phyloP scores from a whole-genome alignment of 1,140 invertebrate genomes.

The Ostrea edulis region DNA sequence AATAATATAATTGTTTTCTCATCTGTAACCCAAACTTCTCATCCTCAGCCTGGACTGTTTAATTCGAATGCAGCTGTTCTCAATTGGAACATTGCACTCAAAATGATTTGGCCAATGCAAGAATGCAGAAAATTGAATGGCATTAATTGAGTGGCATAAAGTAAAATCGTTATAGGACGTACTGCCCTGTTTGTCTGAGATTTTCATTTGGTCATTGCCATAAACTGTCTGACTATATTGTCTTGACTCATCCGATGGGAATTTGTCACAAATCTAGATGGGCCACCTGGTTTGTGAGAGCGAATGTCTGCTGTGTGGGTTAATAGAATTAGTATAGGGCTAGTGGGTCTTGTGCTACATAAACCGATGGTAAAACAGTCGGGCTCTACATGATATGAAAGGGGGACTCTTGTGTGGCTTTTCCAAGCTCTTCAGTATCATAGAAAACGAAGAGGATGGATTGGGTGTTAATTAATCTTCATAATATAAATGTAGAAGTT shows the following conservation, averaged over 20 bases:
- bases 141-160: neutral
- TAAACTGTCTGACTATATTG: neutral
- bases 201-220: too few relatives aligned
- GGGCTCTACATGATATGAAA: too few relatives aligned
- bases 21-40: too few relatives aligned
- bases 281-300: neutral
- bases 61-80: too few relatives aligned
- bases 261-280: conserved; percentile 2
- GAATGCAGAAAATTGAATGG: neutral
- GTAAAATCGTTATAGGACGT: neutral
- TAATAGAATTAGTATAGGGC: neutral
- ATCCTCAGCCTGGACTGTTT: too few relatives aligned
- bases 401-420: too few relatives aligned
- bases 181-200: too few relatives aligned
- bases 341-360: neutral
- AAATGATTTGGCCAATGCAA: neutral
- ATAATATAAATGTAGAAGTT: too few relatives aligned
- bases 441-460: too few relatives aligned
- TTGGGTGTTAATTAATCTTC: too few relatives aligned
- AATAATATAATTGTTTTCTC: too few relatives aligned
- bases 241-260: conserved; percentile 1
- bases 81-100: neutral
- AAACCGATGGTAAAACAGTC: neutral
- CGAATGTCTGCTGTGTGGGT: neutral
- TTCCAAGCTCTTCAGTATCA: too few relatives aligned